Evolutionary conservation across 2,797 vertebrate genomes (phyloP), one percentile per base, ranked within the genome.

Genomic region (Prionace glauca): DNA sequence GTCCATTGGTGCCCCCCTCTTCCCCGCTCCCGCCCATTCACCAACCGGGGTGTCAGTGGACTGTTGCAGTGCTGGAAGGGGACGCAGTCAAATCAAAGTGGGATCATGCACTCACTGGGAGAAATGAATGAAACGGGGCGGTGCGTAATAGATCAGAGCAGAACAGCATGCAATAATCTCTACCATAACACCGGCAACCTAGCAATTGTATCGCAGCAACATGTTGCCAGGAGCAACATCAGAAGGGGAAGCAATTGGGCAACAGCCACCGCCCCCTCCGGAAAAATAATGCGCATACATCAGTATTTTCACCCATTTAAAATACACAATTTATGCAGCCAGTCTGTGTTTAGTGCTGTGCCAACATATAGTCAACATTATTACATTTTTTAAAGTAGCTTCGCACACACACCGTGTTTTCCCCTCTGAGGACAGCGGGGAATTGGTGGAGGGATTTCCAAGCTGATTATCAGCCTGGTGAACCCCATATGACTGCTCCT

Each of bases 161-260:
- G 41, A 41, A 69, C 69, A 92, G n/a, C 87, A 32, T n/a, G 87
- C 90, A 69, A 20, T 3, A 16, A 45, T 18, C 32, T 92, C 7
- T 69, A 24, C 24, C n/a, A 26, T 0, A 36, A 94, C 18, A 56
- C 71, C 7, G 45, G 93, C 93, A 95, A 95, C 69, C 26, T 77
- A 56, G 24, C 29, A 56, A 74, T 95, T 56, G 41, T 77, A 74
- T 74, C 93, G 50, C 72, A n/a, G 45, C 93, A 77, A 95, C 71
- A 77, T 72, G 71, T 95, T 95, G 93, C 71, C 32, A 56, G 71
- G 69, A 72, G 69, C 69, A 92, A 92, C 90, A 69, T 9, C 90
- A 67, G 60, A 67, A 65, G 11, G 86, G 50, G 86, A 88, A 56
- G 26, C 50, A 60, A 60, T 7, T 67, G 62, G 88, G n/a, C 88